These are phyloP conservation scores for Ceratina japonica DNA, from an alignment of 1,140 invertebrate species.

Conservation along the genomic window DNA sequence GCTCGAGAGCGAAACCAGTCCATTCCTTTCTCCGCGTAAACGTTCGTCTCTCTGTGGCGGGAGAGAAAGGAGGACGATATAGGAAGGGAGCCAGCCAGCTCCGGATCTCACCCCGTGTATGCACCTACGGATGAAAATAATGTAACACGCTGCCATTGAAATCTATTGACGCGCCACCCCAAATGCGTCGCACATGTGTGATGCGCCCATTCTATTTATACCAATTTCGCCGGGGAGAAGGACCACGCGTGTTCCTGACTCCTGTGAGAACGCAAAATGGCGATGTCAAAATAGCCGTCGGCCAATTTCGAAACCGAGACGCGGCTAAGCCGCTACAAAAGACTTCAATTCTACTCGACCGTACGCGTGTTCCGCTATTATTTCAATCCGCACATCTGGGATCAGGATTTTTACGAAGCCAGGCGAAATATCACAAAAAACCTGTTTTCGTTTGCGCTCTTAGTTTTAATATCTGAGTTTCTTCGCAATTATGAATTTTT, in stretches of 20 bases:
- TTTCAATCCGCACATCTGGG: too few relatives aligned
- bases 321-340: background rate
- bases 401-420: too few relatives aligned
- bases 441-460: too few relatives aligned
- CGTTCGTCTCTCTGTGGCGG: slow-evolving; percentile 2
- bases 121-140: slow-evolving; percentile 71
- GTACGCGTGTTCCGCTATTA: too few relatives aligned
- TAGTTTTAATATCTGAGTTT: too few relatives aligned
- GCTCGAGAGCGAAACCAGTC: slow-evolving; percentile 71
- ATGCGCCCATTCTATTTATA: slow-evolving; percentile 50
- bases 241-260: slow-evolving; percentile 42
- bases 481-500: too few relatives aligned
- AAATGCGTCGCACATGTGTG: slow-evolving; percentile 54
- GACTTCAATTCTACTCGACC: too few relatives aligned
- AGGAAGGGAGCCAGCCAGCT: background rate
- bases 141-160: slow-evolving; percentile 72
- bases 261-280: slow-evolving; percentile 74
- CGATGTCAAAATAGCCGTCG: slow-evolving; percentile 74
- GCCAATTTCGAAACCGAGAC: slow-evolving; percentile 21
- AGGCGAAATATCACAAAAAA: too few relatives aligned
- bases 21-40: slow-evolving; percentile 43
- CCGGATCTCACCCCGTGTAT: slow-evolving; percentile 17
- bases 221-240: slow-evolving; percentile 34
- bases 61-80: background rate
- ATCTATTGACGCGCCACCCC: slow-evolving; percentile 73